These are phyloP conservation scores for Nymphalis urticae DNA, from an alignment of 2,888 invertebrate genomes.

Conservation along the genomic window DNA sequence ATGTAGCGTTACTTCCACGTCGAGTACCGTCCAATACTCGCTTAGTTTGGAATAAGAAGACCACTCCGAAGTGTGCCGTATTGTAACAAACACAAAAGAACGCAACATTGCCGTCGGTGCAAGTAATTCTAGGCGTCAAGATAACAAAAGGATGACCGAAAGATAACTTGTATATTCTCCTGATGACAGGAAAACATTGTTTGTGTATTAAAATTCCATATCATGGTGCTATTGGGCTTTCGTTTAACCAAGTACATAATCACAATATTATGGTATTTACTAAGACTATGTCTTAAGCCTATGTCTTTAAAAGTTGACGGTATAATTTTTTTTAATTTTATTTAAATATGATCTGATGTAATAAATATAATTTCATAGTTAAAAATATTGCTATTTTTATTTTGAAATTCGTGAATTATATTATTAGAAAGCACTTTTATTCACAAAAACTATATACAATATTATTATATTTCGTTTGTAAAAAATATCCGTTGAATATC, in stretches of 20 bases:
- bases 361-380: too few species aligned
- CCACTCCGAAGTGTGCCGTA: conserved; percentile 55
- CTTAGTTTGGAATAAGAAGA: conserved; percentile 51
- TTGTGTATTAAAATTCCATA: conserved; percentile 51
- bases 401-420: too few species aligned
- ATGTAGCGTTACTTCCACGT: conserved; percentile 64
- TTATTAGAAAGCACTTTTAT: too few species aligned
- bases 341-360: too few species aligned
- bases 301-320: too few species aligned
- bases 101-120: conserved; percentile 45
- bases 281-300: too few species aligned
- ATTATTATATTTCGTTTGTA: neutral
- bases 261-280: too few species aligned
- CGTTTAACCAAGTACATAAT: conserved; percentile 10
- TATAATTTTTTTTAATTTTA: too few species aligned
- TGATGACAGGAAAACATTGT: conserved; percentile 77
- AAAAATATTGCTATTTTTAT: too few species aligned
- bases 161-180: conserved; percentile 69
- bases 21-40: conserved; percentile 61
- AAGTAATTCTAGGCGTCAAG: conserved; percentile 62
- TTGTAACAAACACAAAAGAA: conserved; percentile 59
- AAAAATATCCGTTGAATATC: neutral
- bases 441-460: neutral
- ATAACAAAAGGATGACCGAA: conserved; percentile 78
- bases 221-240: conserved; percentile 56